phyloP scores from a whole-genome alignment of 2,797 vertebrate genomes.

The Dromococcyx pavoninus region DNA sequence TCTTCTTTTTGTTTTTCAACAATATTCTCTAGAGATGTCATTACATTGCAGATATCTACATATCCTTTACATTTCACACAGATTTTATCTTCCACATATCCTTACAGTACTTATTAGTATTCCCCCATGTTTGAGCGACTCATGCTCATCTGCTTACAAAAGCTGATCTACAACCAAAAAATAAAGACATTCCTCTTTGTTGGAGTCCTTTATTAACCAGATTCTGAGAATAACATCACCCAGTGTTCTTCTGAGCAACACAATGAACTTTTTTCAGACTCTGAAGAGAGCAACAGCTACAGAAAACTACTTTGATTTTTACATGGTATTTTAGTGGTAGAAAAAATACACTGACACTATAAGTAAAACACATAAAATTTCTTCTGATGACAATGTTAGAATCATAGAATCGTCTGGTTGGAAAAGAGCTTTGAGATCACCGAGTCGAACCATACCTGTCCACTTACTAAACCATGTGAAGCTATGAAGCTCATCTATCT shows the following conservation, averaged over 20 bases:
- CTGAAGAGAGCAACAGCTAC: not conserved
- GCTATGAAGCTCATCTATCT: no score
- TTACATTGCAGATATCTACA: not conserved
- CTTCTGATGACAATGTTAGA: no score
- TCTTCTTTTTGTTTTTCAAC: not conserved
- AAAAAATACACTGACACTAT: not conserved
- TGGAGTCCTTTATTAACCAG: not conserved
- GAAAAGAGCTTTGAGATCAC: no score
- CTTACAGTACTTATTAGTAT: not conserved
- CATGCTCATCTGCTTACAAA: not conserved
- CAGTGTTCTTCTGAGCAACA: not conserved
- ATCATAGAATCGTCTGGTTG: no score
- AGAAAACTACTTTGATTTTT: slow-evolving; percentile 4
- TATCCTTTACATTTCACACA: not conserved
- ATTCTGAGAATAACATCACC: not conserved
- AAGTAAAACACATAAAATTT: no score
- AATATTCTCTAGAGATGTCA: not conserved
- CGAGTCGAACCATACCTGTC: no score
- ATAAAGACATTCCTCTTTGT: not conserved
- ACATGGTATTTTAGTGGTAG: not conserved
- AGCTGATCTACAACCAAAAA: not conserved
- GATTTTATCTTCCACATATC: not conserved
- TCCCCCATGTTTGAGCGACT: not conserved
- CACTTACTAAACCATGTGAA: no score
- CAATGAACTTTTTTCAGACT: not conserved